Conservation (phyloP, 2,888 invertebrate genomes). For the Girardia tigrina region DNA sequence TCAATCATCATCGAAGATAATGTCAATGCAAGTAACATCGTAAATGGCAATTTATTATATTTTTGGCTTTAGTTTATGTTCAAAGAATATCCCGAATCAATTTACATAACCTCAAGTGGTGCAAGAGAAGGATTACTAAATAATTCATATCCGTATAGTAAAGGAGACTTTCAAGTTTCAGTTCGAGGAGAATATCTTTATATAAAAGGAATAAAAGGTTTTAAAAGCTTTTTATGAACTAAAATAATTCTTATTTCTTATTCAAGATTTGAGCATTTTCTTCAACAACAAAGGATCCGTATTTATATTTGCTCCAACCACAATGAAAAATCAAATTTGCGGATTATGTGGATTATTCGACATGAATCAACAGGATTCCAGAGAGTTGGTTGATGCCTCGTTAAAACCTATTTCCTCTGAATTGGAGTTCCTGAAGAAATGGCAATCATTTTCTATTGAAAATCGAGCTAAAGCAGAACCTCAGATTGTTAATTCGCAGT, state of each 20-base stretch:
- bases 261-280: neutral
- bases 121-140: neutral
- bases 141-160: neutral
- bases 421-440: neutral
- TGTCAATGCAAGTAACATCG: too few relatives aligned
- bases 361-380: neutral
- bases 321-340: constrained; percentile 13
- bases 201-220: constrained; percentile 11
- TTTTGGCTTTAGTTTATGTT: neutral
- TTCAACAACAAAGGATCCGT: neutral
- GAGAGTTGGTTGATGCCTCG: neutral
- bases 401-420: neutral
- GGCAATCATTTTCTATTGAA: neutral
- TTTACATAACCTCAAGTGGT: neutral
- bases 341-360: neutral
- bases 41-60: neutral
- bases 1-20: too few relatives aligned
- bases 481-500: neutral
- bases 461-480: neutral
- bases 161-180: neutral
- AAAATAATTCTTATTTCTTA: neutral
- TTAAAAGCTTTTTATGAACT: neutral
- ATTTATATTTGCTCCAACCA: neutral
- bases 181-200: neutral
- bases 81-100: neutral